Conservation (phyloP, 2,888 invertebrate genomes). For the Drosophila pseudotakahashii region DNA sequence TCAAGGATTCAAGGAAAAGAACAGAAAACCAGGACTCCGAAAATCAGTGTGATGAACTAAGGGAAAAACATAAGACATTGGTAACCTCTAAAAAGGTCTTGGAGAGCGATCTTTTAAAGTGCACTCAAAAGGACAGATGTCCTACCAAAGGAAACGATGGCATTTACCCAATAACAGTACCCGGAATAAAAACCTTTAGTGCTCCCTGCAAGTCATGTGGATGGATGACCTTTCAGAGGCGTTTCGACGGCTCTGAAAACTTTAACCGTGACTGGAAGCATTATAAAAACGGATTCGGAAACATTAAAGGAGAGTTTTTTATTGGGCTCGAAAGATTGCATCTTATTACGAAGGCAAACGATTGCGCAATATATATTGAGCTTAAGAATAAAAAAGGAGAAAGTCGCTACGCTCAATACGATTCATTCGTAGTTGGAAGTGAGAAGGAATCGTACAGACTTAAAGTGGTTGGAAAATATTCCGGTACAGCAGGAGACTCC, state of each 20-base stretch:
- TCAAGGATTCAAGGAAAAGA: neutral
- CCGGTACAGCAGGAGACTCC: conserved; percentile 10
- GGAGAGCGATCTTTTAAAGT: neutral
- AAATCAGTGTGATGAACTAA: neutral
- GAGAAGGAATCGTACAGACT: neutral
- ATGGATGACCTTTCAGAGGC: conserved; percentile 4
- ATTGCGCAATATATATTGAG: neutral
- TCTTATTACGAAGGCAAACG: conserved; percentile 2
- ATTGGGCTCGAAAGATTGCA: conserved; percentile 14
- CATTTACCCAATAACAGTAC: conserved; percentile 1
- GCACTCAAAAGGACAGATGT: neutral
- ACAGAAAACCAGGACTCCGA: neutral
- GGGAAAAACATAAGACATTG: neutral
- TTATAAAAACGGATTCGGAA: conserved; percentile 14
- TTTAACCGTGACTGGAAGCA: conserved; percentile 13
- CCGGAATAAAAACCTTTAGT: too few species aligned
- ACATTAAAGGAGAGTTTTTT: conserved; percentile 10
- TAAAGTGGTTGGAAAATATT: neutral
- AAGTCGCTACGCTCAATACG: neutral
- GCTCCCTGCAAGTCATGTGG: neutral
- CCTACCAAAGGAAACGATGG: neutral
- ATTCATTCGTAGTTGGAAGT: neutral
- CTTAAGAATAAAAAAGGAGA: conserved; percentile 1
- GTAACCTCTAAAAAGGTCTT: neutral
- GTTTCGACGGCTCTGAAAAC: conserved; percentile 1